A percentile compares a stretch with the other conserved stretches of the same genome.
phyloP scores from a whole-genome alignment of 2,888 invertebrate species.

The Lymantria monacha region DNA sequence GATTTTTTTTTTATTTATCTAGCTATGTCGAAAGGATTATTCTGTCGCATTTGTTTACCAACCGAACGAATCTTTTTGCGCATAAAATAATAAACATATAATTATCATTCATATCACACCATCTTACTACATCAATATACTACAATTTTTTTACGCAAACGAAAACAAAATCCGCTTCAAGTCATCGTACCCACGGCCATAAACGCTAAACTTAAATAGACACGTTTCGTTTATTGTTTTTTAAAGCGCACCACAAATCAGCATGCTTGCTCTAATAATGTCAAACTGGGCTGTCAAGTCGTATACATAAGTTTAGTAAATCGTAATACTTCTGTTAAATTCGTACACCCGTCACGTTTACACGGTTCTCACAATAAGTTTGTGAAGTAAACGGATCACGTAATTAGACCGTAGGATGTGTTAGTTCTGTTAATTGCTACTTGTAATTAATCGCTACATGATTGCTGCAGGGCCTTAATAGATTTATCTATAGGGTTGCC shows the following conservation, averaged over 20 bases:
- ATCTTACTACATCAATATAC: conserved; percentile 4
- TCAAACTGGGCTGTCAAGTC: conserved; percentile 15
- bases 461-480: conserved; percentile 35
- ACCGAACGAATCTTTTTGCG: not conserved
- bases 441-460: conserved; percentile 55
- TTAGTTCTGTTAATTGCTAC: conserved; percentile 59
- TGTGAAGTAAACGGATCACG: conserved; percentile 52
- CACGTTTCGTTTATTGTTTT: conserved; percentile 24
- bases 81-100: not conserved
- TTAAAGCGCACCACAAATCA: conserved; percentile 28
- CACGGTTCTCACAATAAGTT: conserved; percentile 46
- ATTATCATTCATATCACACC: conserved; percentile 3
- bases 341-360: conserved; percentile 45
- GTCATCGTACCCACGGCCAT: conserved; percentile 25
- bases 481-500: not conserved
- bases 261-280: conserved; percentile 28
- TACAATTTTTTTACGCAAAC: conserved; percentile 11
- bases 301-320: conserved; percentile 10
- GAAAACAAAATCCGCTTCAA: conserved; percentile 18
- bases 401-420: conserved; percentile 54
- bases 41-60: not conserved
- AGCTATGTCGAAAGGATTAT: not conserved
- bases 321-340: conserved; percentile 14
- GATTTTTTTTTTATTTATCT: not conserved
- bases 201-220: conserved; percentile 19